Base-by-base conservation (phyloP, 2,888 invertebrate species). In the Meliscaeva auricollis region DNA sequence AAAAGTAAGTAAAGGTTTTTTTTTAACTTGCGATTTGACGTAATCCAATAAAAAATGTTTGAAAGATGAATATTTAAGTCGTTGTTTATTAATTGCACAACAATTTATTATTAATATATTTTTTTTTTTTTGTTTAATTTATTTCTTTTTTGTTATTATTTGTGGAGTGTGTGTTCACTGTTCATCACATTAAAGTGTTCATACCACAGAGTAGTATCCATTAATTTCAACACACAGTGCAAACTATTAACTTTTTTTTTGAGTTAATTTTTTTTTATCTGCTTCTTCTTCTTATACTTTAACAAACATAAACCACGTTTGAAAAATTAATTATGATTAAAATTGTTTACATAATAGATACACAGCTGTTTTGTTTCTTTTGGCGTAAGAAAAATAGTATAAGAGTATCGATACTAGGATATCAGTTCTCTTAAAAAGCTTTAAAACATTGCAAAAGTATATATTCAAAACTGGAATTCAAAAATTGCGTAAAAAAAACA, bases 21-120 rank as follows among this genome's bases (percentile, higher is more conserved):
- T 26, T 3, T 3, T 3, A 26, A 26, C 26, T 26, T 26, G 26
- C 26, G 26, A 26, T 26, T 26, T 26, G 26, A 26, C 26, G 26
- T 26, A 26, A 26, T 26, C 26, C 26, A 26, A 26, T 4, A 26
- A 26, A 3, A 26, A 26, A 26, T 26, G 4, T 26, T 26, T 26
- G 2, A 26, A 26, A 26, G 26, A 26, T 75, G 48, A 70, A 70
- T 72, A 75, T 75, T 75, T 62, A 44, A 66, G 20, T 30, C 20
- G 62, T 26, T 66, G 60, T 46, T 80, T 72, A 72, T 62, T 58
- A 80, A 80, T 84, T 80, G 75, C 75, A 80, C 84, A 80, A 84
- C 48, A 72, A 72, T 50, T 26, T 74, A 70, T 66, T 58, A n/a
- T 30, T 30, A 64, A 64, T 56, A 64, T 56, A 74, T 30, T 60